Conservation (phyloP, 30 jellyfish, hydroid and myxozoan genomes). For the Pseudorhiza aurosa region DNA sequence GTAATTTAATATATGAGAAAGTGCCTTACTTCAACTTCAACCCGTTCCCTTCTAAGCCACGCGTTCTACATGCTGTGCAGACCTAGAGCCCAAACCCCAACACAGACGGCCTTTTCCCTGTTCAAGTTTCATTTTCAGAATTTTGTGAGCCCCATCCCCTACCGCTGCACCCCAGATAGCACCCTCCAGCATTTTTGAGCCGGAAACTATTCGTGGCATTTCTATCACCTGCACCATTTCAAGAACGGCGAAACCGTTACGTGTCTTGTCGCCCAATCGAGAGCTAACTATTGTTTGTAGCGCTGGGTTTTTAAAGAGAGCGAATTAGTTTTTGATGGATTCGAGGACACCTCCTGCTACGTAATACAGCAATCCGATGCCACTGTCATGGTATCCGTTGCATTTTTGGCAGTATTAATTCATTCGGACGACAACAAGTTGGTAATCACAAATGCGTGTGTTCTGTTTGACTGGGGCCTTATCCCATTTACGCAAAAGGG, state of each 20-base stretch:
- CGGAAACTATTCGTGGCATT: not conserved
- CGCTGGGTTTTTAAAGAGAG: not conserved
- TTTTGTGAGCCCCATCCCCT: too few species aligned
- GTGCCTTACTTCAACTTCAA: too few species aligned
- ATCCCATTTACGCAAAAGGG: slow-evolving; percentile 28
- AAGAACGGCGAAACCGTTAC: not conserved
- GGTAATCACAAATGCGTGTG: slow-evolving; percentile 13
- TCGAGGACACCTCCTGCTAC: slow-evolving; percentile 12
- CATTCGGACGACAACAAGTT: not conserved
- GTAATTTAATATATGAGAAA: too few species aligned
- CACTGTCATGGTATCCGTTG: not conserved
- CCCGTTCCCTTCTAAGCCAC: too few species aligned
- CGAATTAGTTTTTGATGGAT: not conserved
- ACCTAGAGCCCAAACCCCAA: too few species aligned
- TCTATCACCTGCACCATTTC: not conserved
- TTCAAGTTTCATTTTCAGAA: too few species aligned
- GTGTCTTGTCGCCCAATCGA: not conserved
- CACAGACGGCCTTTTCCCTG: too few species aligned
- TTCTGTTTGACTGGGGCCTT: slow-evolving; percentile 2
- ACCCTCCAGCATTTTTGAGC: too few species aligned
- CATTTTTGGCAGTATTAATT: slow-evolving; percentile 22
- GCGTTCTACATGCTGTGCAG: too few species aligned
- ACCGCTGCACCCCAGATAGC: too few species aligned
- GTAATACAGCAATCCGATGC: slow-evolving; percentile 11
- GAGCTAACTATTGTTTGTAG: not conserved